Conservation (phyloP, 2,113 vertebrate genomes). For the Ariopsis seemanni region DNA sequence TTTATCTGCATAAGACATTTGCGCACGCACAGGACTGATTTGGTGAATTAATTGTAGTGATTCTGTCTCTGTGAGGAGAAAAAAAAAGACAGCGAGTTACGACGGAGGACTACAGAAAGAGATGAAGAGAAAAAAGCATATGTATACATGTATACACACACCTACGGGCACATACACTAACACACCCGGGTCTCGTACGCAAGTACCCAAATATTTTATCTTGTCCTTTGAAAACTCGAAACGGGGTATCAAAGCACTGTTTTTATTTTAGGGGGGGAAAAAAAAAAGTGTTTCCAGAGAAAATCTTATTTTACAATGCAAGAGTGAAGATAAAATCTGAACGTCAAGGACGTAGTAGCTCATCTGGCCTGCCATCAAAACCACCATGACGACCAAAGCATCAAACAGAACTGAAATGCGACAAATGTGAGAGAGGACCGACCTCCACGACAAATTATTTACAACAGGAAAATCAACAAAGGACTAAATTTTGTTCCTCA, state of each 20-base stretch:
- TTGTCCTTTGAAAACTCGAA: neutral
- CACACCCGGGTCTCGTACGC: neutral
- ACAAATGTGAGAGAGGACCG: too few species aligned
- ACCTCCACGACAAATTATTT: too few species aligned
- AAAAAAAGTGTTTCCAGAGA: neutral
- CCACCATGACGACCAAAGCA: too few species aligned
- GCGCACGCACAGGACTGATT: conserved; percentile 37
- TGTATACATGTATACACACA: neutral
- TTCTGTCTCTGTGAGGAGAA: conserved; percentile 3
- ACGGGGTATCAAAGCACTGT: neutral
- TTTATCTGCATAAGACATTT: conserved; percentile 53
- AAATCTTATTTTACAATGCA: neutral
- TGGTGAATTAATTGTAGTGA: conserved; percentile 40
- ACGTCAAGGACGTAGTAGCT: too few species aligned
- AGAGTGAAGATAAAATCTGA: neutral
- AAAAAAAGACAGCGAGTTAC: neutral
- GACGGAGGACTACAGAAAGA: neutral
- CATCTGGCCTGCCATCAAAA: too few species aligned
- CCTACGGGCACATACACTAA: conserved; percentile 7
- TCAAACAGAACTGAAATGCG: too few species aligned
- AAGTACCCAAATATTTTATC: neutral
- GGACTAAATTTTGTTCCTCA: too few species aligned
- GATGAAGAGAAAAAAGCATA: neutral
- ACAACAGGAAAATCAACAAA: too few species aligned
- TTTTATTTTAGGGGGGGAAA: neutral